These are phyloP conservation scores for Orussus abietinus DNA, from an alignment of 1,140 invertebrate species.

Conservation along the genomic window DNA sequence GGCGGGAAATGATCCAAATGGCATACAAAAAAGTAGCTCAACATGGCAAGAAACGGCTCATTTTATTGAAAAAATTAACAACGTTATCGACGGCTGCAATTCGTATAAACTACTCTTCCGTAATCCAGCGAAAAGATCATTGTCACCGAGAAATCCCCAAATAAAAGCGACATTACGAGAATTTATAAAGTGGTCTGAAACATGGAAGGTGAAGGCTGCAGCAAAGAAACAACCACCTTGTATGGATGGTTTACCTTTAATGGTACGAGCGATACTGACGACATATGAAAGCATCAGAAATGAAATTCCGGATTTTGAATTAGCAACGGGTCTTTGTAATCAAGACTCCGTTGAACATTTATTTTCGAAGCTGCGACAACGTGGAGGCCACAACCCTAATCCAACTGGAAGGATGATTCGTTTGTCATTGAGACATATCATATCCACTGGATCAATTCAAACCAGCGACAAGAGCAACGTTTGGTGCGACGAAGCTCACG, in stretches of 20 bases:
- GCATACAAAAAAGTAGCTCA: constrained; percentile 1
- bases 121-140: no score
- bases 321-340: constrained; percentile 20
- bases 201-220: no score
- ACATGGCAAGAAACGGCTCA: constrained; percentile 15
- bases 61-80: constrained; percentile 13
- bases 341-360: constrained; percentile 24
- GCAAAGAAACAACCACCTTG: constrained; percentile 5
- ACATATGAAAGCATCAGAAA: neutral
- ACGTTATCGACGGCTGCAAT: no score
- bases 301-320: constrained; percentile 16
- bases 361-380: constrained; percentile 20
- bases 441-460: constrained; percentile 13
- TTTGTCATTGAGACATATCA: constrained; percentile 10
- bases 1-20: constrained; percentile 11
- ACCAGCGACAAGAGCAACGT: constrained; percentile 13
- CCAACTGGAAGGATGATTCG: constrained; percentile 17
- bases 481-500: neutral
- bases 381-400: constrained; percentile 21
- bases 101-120: no score
- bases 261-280: constrained; percentile 1
- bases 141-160: no score
- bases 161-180: no score
- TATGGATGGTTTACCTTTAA: constrained; percentile 4
- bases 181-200: no score